Evolutionary conservation across 2,113 vertebrate genomes (phyloP), one percentile per base, ranked within the genome.

Genomic region (Chloropsis hardwickii): DNA sequence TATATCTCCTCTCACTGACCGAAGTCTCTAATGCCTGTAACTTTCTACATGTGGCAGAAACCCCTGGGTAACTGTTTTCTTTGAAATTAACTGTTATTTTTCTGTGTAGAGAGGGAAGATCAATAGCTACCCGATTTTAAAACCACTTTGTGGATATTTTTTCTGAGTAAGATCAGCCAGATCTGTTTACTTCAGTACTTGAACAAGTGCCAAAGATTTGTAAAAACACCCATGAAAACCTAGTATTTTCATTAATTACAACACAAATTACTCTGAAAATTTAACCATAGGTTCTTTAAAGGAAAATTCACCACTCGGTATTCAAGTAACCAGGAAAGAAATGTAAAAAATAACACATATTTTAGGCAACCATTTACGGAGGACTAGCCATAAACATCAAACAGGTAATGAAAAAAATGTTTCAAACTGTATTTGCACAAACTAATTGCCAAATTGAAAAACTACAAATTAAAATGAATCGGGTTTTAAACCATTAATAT

Each of bases 121-220:
- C 93, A 81, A 95, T 92, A 92, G 44, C 69, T 84, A 76, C 18
- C 35, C 42, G 23, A 81, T 82, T 95, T 94, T 67, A 85, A 69
- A 91, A 87, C 25, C 73, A 67, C 70, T 91, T 35, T 14, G 51
- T 84, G 77, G 72, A 19, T 88, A 79, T 56, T 79, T 88, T 92
- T 84, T 81, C 66, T 45, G 45, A 73, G 39, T 45, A 79, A 71
- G 20, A 91, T 54, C 50, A 81, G 61, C 33, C 58, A 82, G 81
- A 81, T 69, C 23, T 12, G 1, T 85, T 90, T 92, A 71, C 33
- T 72, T 23, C 17, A 57, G 19, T 39, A 47, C 58, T 85, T 79
- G 70, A 94, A 89, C 31, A 80, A 45, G 23, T 39, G 54, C 53
- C 89, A 94, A 69, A 57, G 35, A 79, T 87, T 87, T 60, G 37